Conservation (phyloP, 1,140 invertebrate genomes). For the Matsumurasca onukii region DNA sequence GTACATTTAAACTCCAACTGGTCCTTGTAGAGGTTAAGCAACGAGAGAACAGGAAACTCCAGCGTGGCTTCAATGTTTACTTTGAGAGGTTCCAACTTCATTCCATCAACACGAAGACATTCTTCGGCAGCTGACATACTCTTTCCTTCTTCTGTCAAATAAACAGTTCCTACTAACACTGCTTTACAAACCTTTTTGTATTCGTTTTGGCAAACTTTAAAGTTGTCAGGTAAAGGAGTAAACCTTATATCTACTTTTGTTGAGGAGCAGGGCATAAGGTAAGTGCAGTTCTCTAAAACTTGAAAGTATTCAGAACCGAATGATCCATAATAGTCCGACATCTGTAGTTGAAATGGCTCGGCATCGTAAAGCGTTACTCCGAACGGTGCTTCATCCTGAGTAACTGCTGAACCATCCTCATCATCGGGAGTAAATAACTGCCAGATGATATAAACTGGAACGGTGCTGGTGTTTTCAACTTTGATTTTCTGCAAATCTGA, state of each 20-base stretch:
- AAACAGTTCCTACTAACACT: background rate
- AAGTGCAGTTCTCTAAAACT: background rate
- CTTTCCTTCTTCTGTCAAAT: background rate
- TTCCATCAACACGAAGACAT: background rate
- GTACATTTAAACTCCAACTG: background rate
- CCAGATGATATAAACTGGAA: background rate
- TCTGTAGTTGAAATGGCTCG: background rate
- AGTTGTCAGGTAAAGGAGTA: background rate
- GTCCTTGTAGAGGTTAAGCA: background rate
- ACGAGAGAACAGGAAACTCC: background rate
- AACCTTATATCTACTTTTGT: background rate
- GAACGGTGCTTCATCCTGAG: background rate
- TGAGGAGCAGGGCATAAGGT: background rate
- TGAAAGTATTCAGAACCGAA: background rate
- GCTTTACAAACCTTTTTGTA: background rate
- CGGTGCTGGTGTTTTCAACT: constrained; percentile 4
- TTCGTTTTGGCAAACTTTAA: background rate
- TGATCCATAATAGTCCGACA: background rate
- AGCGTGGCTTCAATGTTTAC: background rate
- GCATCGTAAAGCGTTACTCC: background rate
- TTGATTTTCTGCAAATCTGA: background rate
- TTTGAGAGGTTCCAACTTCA: background rate
- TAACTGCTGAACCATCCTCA: no score
- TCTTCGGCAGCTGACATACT: background rate
- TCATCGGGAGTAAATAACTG: background rate